A percentile compares a stretch with the other conserved stretches of the same genome.
These are phyloP conservation scores for Muricea muricata DNA, from an alignment of 92 coral and sea anemone species.

Conservation along the genomic window DNA sequence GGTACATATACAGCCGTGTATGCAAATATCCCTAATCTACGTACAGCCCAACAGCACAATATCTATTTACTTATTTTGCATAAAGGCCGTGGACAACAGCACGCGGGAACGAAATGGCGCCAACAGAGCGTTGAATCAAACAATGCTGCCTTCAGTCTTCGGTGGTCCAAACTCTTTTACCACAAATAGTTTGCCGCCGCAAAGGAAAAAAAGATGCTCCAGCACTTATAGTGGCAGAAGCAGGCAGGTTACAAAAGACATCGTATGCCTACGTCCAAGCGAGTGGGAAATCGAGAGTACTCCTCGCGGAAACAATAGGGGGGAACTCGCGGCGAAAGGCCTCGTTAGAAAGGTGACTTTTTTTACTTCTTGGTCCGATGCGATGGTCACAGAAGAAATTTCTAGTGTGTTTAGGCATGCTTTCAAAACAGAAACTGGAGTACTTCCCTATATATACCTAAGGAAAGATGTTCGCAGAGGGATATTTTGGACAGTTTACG, in stretches of 20 bases:
- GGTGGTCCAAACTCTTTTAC: neutral
- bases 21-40: too few species aligned
- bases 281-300: neutral
- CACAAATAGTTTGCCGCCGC: neutral
- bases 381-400: neutral
- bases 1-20: too few species aligned
- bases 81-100: too few species aligned
- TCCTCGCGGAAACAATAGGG: conserved; percentile 6
- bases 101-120: too few species aligned
- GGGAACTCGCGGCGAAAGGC: conserved; percentile 3
- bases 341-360: neutral
- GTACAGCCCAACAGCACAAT: too few species aligned
- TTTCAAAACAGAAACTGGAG: neutral
- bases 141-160: neutral
- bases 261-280: conserved; percentile 27
- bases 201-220: too few species aligned
- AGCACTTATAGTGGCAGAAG: conserved; percentile 16
- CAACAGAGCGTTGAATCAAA: conserved; percentile 1
- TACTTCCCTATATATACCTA: too few species aligned
- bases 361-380: conserved; percentile 5
- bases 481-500: too few species aligned
- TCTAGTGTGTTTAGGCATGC: neutral
- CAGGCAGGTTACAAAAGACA: neutral
- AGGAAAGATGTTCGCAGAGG: too few species aligned
- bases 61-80: too few species aligned